Base-by-base conservation (phyloP, 2,797 vertebrate genomes). In the Pteronotus mesoamericanus region DNA sequence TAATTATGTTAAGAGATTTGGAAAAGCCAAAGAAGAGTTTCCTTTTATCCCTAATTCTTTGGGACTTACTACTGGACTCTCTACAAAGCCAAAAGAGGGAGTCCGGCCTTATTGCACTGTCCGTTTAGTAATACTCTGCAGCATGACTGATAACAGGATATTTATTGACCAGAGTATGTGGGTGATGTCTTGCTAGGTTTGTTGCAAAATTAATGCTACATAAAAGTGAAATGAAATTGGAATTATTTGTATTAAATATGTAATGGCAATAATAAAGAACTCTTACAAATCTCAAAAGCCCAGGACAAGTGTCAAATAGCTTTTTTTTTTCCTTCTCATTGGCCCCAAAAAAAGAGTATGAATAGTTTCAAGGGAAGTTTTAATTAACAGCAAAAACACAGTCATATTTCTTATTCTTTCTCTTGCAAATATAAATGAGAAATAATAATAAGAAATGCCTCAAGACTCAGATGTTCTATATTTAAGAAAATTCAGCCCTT, bases 391-490 rank as follows among this genome's bases (percentile, higher is more conserved):
- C 15, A 85, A 96, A 88, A 37, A 55, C 24, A 61, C 14, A 92
- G 42, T 44, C 53, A 26, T 61, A 64, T 75, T 94, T 96, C 9
- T 94, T 84, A 92, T 74, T 66, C 7, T 21, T 95, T 66, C 66
- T 87, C 51, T 91, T 96, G 3, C 66, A 77, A 89, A 80, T 37
- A 84, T 86, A 89, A 94, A 69, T 34, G 18, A 96, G 21, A 91
- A 79, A 89, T 4, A 74, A 88, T n/a, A 95, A 91, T n/a, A 92
- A 80, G 18, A 95, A 95, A 83, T 72, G 37, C 44, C 46, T 87
- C n/a, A 69, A 29, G 32, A 61, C 21, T 42, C 84, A 1, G 9
- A 72, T 39, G 16, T 42, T 46, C 72, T 59, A 53, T 26, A 80
- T 77, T 64, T 4, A 61, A 92, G 32, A 96, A 87, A 69, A 86